Evolutionary conservation across 2,113 vertebrate species (phyloP).

Genomic region (Tricholaema leucomelas): DNA sequence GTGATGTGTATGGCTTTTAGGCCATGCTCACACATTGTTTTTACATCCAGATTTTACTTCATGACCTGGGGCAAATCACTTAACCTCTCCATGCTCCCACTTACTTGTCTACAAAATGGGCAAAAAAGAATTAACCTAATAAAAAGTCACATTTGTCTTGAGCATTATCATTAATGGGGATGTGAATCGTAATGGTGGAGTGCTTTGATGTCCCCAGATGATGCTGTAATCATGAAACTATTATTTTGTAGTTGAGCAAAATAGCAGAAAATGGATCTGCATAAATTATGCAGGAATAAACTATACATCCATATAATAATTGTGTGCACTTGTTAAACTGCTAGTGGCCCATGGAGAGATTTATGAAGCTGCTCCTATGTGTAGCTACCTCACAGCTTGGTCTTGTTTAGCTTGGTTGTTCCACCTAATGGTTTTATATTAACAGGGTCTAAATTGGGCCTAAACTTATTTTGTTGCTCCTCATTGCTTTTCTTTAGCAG

Average conservation of each 20-base stretch:
- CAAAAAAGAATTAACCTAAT: constrained; percentile 64
- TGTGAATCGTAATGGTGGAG: constrained; percentile 60
- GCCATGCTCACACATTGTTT: constrained; percentile 30
- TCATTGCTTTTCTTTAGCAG: constrained; percentile 4
- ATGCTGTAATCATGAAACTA: constrained; percentile 55
- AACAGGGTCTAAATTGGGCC: not conserved
- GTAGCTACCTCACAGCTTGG: not conserved
- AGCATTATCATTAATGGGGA: constrained; percentile 61
- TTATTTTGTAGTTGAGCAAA: constrained; percentile 62
- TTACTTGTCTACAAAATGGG: constrained; percentile 61
- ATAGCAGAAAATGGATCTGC: constrained; percentile 54
- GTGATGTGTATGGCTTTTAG: constrained; percentile 51
- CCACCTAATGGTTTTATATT: not conserved
- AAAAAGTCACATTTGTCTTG: constrained; percentile 62
- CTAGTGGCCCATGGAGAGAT: constrained; percentile 18
- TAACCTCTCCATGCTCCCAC: constrained; percentile 59
- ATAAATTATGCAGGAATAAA: constrained; percentile 63
- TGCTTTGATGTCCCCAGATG: constrained; percentile 64
- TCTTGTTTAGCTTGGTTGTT: constrained; percentile 11
- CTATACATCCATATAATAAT: constrained; percentile 48
- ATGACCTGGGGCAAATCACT: constrained; percentile 57
- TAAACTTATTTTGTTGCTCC: not conserved
- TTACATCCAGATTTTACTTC: constrained; percentile 39
- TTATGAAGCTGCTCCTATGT: not conserved
- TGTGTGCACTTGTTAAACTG: constrained; percentile 48